Percentiles rank a stretch among this genome's conserved stretches.
Evolutionary conservation across 2,888 invertebrate species (phyloP).

Genomic region (Ormyrus labotus): DNA sequence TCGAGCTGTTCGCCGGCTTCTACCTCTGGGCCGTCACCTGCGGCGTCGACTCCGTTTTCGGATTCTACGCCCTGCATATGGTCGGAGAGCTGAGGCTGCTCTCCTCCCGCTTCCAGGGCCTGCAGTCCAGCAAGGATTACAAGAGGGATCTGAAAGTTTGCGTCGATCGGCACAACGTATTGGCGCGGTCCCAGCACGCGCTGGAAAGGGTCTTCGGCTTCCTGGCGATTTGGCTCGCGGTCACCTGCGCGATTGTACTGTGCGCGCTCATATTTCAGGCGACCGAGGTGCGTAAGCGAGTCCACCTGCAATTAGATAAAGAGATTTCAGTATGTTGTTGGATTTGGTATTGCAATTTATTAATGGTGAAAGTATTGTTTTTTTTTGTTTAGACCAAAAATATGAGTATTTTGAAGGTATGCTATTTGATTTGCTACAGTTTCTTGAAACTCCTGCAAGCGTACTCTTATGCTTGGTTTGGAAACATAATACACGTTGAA

Average conservation of each 20-base stretch:
- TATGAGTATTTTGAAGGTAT: slow-evolving; percentile 22
- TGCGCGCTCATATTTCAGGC: slow-evolving; percentile 64
- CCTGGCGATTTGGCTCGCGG: slow-evolving; percentile 60
- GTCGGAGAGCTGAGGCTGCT: slow-evolving; percentile 60
- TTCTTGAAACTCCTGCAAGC: slow-evolving; percentile 61
- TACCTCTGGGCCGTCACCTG: slow-evolving; percentile 43
- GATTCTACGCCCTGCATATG: slow-evolving; percentile 62
- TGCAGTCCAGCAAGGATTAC: slow-evolving; percentile 44
- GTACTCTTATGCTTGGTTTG: slow-evolving; percentile 63
- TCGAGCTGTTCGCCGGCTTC: slow-evolving; percentile 21
- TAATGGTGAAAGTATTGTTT: no score
- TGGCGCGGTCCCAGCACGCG: slow-evolving; percentile 56
- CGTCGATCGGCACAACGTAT: slow-evolving; percentile 53
- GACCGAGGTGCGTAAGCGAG: slow-evolving; percentile 19
- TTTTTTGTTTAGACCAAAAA: slow-evolving; percentile 14
- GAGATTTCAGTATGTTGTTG: no score
- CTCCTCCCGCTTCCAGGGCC: slow-evolving; percentile 53
- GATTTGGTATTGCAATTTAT: no score
- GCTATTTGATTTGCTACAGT: slow-evolving; percentile 36
- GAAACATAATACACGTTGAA: slow-evolving; percentile 58
- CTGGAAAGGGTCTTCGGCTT: slow-evolving; percentile 63
- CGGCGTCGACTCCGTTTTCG: slow-evolving; percentile 62
- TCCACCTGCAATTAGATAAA: no score
- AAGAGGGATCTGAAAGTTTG: slow-evolving; percentile 53
- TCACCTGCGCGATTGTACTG: slow-evolving; percentile 62